Evolutionary conservation across 92 coral and sea anemone genomes (phyloP).

Genomic region (Actinernus sp.): DNA sequence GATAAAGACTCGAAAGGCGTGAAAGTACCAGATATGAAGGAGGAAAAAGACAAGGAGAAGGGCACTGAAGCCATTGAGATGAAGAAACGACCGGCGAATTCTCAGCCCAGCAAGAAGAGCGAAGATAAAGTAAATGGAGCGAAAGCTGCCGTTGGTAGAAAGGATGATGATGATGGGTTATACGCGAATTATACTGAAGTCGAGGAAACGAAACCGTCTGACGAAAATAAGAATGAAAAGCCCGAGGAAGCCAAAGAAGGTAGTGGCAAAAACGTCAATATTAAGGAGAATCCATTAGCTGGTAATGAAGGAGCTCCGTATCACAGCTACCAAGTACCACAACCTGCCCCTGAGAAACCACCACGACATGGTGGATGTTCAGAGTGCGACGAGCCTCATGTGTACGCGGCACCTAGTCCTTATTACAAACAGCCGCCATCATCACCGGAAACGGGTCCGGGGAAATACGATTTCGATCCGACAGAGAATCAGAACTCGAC

Average conservation of each 20-base stretch:
- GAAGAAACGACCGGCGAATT: conserved; percentile 26
- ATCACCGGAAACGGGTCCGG: conserved; percentile 56
- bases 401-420: conserved; percentile 79
- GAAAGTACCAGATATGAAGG: conserved; percentile 42
- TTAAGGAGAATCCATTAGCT: conserved; percentile 85
- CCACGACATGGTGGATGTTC: conserved; percentile 65
- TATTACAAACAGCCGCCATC: conserved; percentile 65
- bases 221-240: conserved; percentile 60
- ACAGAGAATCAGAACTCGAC: conserved; percentile 48
- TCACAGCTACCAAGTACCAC: conserved; percentile 83
- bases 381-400: conserved; percentile 84
- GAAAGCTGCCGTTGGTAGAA: conserved; percentile 28
- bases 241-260: conserved; percentile 47
- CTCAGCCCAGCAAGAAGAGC: conserved; percentile 36
- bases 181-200: conserved; percentile 44
- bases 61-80: conserved; percentile 31
- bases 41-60: conserved; percentile 43
- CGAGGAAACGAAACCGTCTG: conserved; percentile 52
- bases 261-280: conserved; percentile 61
- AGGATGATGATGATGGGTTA: conserved; percentile 38
- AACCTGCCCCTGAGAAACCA: conserved; percentile 64
- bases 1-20: conserved; percentile 28
- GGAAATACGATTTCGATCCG: conserved; percentile 45
- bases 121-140: conserved; percentile 11
- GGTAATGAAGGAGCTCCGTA: conserved; percentile 51